phyloP scores from a whole-genome alignment of 92 coral and sea anemone species.

The Actinernus sp. region DNA sequence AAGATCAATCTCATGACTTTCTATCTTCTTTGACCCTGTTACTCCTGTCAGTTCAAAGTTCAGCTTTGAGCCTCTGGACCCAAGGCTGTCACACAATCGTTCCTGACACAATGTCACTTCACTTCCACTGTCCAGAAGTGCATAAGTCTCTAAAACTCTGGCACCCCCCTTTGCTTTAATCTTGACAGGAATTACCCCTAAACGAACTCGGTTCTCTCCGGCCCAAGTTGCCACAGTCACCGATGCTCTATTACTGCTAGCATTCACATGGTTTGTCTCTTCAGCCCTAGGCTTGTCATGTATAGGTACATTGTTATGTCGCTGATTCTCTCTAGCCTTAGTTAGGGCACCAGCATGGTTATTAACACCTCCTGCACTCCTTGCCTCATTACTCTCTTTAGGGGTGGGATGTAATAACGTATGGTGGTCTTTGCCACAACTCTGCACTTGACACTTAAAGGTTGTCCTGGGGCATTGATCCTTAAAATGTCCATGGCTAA shows the following conservation, averaged over 20 bases:
- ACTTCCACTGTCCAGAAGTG: constrained; percentile 63
- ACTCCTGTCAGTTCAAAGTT: constrained; percentile 63
- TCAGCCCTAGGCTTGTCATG: not conserved
- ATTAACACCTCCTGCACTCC: not conserved
- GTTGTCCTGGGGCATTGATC: constrained; percentile 47
- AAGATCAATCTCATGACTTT: constrained; percentile 41
- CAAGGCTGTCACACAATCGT: constrained; percentile 25
- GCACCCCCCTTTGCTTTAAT: constrained; percentile 50
- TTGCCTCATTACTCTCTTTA: not conserved
- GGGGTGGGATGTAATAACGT: constrained; percentile 51
- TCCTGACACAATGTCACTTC: constrained; percentile 77
- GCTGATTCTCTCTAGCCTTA: too few relatives aligned
- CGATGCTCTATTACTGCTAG: not conserved
- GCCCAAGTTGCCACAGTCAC: constrained; percentile 56
- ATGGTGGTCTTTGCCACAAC: constrained; percentile 55
- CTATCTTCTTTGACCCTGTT: constrained; percentile 52
- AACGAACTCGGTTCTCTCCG: too few relatives aligned
- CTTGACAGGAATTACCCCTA: constrained; percentile 74
- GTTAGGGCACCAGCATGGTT: too few relatives aligned
- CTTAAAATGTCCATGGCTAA: constrained; percentile 68
- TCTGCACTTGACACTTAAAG: constrained; percentile 42
- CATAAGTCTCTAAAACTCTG: constrained; percentile 46
- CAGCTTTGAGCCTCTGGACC: constrained; percentile 37
- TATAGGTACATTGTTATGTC: not conserved
- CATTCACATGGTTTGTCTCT: not conserved